These are phyloP conservation scores for Lepidurus arcticus DNA, from an alignment of 1,140 invertebrate species.

Conservation along the genomic window DNA sequence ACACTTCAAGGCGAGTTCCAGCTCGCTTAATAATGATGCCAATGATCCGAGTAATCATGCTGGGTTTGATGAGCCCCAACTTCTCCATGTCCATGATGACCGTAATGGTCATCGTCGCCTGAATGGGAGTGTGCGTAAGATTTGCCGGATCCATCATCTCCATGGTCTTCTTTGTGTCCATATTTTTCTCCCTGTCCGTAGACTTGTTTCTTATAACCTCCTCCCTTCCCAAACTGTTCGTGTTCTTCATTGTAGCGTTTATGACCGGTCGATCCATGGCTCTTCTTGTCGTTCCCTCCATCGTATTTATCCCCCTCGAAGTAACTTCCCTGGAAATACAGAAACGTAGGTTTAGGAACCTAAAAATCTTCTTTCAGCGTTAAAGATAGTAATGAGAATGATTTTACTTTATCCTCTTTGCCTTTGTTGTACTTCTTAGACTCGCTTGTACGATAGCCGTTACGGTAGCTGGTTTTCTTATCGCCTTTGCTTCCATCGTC, in stretches of 20 bases:
- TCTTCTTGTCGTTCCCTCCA: not conserved
- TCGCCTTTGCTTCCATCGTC: not conserved
- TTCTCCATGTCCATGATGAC: not conserved
- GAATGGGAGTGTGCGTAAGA: not conserved
- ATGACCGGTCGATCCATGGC: conserved; percentile 13
- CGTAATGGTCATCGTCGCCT: not conserved
- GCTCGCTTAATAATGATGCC: conserved; percentile 21
- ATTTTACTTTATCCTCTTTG: conserved; percentile 9
- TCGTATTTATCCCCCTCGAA: conserved; percentile 11
- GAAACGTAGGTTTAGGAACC: not conserved
- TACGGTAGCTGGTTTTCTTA: conserved; percentile 15
- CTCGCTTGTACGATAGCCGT: not conserved
- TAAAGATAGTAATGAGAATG: not conserved
- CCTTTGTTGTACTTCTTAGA: conserved; percentile 6
- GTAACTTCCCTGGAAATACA: conserved; percentile 5
- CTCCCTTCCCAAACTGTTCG: conserved; percentile 9
- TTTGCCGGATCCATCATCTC: not conserved
- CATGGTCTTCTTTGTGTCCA: not conserved
- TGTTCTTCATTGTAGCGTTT: conserved; percentile 13
- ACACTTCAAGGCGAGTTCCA: not conserved
- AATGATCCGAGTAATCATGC: conserved; percentile 1
- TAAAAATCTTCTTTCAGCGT: not conserved
- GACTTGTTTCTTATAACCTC: not conserved
- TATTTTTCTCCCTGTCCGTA: not conserved
- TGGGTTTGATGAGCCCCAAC: not conserved